Conservation (phyloP, 53 echinoderm and acorn worm species). For the Mesocentrotus franciscanus region DNA sequence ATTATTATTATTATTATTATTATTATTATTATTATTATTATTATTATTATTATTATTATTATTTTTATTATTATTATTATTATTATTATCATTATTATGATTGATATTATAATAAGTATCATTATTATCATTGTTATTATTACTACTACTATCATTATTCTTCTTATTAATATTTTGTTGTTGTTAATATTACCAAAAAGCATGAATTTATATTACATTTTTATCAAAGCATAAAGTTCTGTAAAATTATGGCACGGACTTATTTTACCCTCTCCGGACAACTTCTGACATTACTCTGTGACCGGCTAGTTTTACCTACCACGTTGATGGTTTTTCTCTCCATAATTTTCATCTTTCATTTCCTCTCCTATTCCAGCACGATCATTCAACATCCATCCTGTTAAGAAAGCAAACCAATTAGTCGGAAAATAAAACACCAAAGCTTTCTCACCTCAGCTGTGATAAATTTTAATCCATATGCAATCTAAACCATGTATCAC, state of each 20-base stretch:
- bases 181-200: too few species aligned
- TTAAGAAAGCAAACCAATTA: constrained; percentile 40
- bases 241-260: background rate
- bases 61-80: too few species aligned
- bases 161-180: too few species aligned
- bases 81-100: too few species aligned
- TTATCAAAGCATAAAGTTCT: too few species aligned
- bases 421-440: constrained; percentile 1
- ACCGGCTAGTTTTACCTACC: constrained; percentile 24
- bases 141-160: too few species aligned
- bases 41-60: too few species aligned
- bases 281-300: background rate
- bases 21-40: too few species aligned
- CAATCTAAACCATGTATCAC: background rate
- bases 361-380: background rate
- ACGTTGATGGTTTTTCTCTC: constrained; percentile 11
- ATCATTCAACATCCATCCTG: constrained; percentile 22
- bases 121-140: too few species aligned
- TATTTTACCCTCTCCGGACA: background rate
- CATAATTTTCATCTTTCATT: constrained; percentile 27
- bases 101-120: too few species aligned
- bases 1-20: too few species aligned
- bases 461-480: background rate
- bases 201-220: too few species aligned
- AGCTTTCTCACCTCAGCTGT: background rate